Percentiles rank a stretch among this genome's conserved stretches.
Conservation (phyloP, 2,888 invertebrate genomes). For the Pediacus dermestoides region DNA sequence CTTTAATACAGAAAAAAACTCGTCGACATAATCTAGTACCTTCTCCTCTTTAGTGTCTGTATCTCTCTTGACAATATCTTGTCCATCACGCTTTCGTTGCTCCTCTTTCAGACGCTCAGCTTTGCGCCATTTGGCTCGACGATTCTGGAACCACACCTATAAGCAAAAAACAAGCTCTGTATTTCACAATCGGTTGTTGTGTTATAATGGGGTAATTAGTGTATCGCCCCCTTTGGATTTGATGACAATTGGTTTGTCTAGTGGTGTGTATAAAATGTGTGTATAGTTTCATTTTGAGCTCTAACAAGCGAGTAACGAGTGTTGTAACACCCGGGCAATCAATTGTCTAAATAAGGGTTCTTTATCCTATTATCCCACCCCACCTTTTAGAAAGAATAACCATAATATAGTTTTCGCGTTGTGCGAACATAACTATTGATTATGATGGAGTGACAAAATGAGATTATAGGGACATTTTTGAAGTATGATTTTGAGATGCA, state of each 20-base stretch:
- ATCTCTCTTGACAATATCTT: constrained; percentile 62
- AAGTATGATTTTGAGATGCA: too few relatives aligned
- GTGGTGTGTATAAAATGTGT: constrained; percentile 9
- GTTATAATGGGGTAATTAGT: too few relatives aligned
- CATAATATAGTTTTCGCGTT: too few relatives aligned
- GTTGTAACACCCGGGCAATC: neutral
- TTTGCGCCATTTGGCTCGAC: constrained; percentile 90
- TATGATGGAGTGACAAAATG: too few relatives aligned
- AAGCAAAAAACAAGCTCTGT: too few relatives aligned
- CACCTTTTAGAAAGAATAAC: too few relatives aligned
- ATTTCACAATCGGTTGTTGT: neutral
- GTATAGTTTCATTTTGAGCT: constrained; percentile 33
- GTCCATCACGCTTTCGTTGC: constrained; percentile 77
- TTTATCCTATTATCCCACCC: neutral
- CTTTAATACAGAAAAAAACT: neutral
- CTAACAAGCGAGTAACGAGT: constrained; percentile 30
- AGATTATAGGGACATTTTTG: too few relatives aligned
- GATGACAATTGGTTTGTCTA: constrained; percentile 5
- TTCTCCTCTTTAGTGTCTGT: constrained; percentile 58
- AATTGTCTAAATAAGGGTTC: constrained; percentile 1
- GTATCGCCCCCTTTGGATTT: too few relatives aligned
- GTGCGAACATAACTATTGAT: too few relatives aligned
- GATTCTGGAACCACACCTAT: constrained; percentile 92
- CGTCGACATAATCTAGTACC: constrained; percentile 45
- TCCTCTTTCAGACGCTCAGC: constrained; percentile 89